phyloP scores from a whole-genome alignment of 2,797 vertebrate genomes.

The Babyrousa celebensis region DNA sequence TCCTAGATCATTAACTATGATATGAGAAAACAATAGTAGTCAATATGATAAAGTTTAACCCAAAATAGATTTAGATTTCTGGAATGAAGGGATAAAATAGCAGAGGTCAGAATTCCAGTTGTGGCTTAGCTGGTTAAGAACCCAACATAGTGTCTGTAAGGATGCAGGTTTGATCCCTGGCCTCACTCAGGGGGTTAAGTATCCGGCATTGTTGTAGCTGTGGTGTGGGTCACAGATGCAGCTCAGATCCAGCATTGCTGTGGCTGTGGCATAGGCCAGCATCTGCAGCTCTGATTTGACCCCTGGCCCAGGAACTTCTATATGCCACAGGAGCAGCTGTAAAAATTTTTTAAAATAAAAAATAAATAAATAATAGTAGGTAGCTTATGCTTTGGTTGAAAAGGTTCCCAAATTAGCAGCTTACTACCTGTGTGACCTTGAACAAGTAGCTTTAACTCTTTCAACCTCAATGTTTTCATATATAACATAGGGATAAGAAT shows the following conservation, averaged over 20 bases:
- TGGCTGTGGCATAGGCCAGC: no score
- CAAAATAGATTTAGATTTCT: slow-evolving; percentile 16
- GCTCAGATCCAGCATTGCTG: no score
- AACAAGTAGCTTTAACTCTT: slow-evolving; percentile 13
- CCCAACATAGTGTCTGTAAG: no score
- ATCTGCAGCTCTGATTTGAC: no score
- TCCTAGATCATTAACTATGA: background rate
- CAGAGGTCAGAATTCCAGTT: background rate
- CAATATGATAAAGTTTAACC: background rate
- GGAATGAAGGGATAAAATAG: background rate
- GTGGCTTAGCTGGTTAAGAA: no score
- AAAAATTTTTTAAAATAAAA: no score
- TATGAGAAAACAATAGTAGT: background rate
- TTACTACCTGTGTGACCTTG: background rate
- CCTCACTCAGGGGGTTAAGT: no score
- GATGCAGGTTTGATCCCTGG: no score
- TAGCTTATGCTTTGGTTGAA: slow-evolving; percentile 5
- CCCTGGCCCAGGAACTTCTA: no score
- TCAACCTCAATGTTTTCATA: background rate
- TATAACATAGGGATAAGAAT: slow-evolving; percentile 3
- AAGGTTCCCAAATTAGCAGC: background rate
- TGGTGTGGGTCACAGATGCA: no score
- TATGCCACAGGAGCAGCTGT: no score
- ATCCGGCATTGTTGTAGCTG: no score
- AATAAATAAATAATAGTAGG: background rate